Conservation (phyloP, 2,113 vertebrate genomes). For the Struthidea cinerea region DNA sequence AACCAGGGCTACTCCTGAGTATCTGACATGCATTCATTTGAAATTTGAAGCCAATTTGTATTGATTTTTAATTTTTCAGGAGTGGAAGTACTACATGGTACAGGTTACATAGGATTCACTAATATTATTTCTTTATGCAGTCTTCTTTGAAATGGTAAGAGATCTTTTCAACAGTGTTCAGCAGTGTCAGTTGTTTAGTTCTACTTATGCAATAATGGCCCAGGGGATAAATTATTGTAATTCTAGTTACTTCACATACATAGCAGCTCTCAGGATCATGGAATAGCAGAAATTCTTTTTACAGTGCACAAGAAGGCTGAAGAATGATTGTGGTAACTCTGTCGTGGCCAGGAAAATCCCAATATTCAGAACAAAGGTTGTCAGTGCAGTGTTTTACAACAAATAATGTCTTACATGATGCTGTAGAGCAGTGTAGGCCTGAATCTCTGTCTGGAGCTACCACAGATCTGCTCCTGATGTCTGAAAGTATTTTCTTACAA, state of each 20-base stretch:
- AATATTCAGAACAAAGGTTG: not conserved
- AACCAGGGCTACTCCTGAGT: not conserved
- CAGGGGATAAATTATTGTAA: not conserved
- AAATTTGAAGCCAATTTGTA: not conserved
- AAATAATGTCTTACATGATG: not conserved
- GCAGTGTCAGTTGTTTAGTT: not conserved
- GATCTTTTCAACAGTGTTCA: not conserved
- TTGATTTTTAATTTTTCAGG: not conserved
- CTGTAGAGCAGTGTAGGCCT: not conserved
- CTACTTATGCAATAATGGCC: not conserved
- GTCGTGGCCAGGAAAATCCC: not conserved
- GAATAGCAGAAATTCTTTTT: not conserved
- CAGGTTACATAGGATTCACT: not conserved
- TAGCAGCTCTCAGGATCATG: not conserved
- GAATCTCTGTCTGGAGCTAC: not conserved
- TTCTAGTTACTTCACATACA: not conserved
- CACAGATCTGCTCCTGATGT: not conserved
- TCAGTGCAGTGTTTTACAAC: not conserved
- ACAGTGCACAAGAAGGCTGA: not conserved
- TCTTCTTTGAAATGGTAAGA: not conserved
- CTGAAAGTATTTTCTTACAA: not conserved
- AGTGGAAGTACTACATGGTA: not conserved
- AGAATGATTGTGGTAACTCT: not conserved
- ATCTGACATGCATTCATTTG: not conserved
- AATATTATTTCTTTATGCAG: not conserved